These are phyloP conservation scores for Drosophila borborema DNA, from an alignment of 2,888 invertebrate genomes.

Conservation along the genomic window DNA sequence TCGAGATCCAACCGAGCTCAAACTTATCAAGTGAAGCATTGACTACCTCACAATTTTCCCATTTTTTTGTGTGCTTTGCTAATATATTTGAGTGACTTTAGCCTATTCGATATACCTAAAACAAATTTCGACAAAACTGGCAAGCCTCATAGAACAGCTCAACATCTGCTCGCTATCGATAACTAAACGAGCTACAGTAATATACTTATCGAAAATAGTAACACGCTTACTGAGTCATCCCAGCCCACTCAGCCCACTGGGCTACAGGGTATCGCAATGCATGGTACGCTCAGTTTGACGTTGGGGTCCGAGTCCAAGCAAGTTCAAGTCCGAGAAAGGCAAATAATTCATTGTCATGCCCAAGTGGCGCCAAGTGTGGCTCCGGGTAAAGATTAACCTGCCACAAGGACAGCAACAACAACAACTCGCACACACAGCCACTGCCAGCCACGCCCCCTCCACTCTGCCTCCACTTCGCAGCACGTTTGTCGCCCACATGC, in stretches of 20 bases:
- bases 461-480: not conserved
- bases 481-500: slow-evolving; percentile 42
- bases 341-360: slow-evolving; percentile 83
- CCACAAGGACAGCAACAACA: slow-evolving; percentile 41
- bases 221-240: not conserved
- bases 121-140: not conserved
- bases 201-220: not conserved
- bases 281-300: slow-evolving; percentile 3
- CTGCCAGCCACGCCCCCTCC: not conserved
- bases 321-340: slow-evolving; percentile 58
- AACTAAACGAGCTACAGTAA: not conserved
- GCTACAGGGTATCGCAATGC: slow-evolving; percentile 6
- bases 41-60: too few relatives aligned
- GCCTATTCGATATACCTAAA: too few relatives aligned
- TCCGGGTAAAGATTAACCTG: slow-evolving; percentile 68
- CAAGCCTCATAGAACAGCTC: not conserved
- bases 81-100: too few relatives aligned
- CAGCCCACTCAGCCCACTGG: not conserved
- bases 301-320: slow-evolving; percentile 10
- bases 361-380: slow-evolving; percentile 55
- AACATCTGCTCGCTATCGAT: not conserved
- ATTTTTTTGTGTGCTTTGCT: too few relatives aligned
- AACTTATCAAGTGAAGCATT: too few relatives aligned
- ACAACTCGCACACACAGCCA: not conserved
- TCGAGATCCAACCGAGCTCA: too few relatives aligned